These are phyloP conservation scores for Hycleus cichorii DNA, from an alignment of 1,140 invertebrate species.

Conservation along the genomic window DNA sequence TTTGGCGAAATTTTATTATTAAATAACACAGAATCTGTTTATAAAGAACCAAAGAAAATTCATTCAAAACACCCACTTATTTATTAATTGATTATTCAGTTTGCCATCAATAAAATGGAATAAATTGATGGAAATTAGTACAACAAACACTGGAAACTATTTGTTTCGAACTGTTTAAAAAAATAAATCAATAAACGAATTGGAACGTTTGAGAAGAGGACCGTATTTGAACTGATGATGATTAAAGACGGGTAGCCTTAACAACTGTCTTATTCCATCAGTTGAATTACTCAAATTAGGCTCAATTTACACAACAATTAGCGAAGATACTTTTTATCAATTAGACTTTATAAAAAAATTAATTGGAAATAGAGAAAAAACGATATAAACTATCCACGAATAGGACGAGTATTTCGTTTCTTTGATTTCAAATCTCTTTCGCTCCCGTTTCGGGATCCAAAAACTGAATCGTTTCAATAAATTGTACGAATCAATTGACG, in stretches of 20 bases:
- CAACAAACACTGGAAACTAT: no score
- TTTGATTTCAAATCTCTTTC: constrained; percentile 19
- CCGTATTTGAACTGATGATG: constrained; percentile 14
- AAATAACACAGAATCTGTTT: constrained; percentile 3
- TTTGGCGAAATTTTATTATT: constrained; percentile 30
- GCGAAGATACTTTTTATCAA: constrained; percentile 5
- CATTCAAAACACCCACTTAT: neutral
- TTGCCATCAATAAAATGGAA: no score
- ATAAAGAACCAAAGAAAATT: neutral
- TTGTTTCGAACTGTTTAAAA: neutral
- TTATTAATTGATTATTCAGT: no score
- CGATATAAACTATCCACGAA: no score
- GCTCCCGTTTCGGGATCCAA: constrained; percentile 31
- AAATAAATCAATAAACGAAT: neutral
- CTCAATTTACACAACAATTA: constrained; percentile 28
- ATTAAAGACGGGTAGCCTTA: constrained; percentile 6
- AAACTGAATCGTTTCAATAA: constrained; percentile 23
- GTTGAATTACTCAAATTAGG: constrained; percentile 31
- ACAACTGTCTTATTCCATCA: constrained; percentile 17
- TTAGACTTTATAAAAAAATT: no score
- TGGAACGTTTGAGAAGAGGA: constrained; percentile 3
- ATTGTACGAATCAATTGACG: constrained; percentile 15
- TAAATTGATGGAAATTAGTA: no score
- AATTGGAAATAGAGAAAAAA: no score
- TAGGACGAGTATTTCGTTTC: no score